Evolutionary conservation across 2,888 invertebrate genomes (phyloP), one percentile per base, ranked within the genome.

Genomic region (Lathronympha strigana): DNA sequence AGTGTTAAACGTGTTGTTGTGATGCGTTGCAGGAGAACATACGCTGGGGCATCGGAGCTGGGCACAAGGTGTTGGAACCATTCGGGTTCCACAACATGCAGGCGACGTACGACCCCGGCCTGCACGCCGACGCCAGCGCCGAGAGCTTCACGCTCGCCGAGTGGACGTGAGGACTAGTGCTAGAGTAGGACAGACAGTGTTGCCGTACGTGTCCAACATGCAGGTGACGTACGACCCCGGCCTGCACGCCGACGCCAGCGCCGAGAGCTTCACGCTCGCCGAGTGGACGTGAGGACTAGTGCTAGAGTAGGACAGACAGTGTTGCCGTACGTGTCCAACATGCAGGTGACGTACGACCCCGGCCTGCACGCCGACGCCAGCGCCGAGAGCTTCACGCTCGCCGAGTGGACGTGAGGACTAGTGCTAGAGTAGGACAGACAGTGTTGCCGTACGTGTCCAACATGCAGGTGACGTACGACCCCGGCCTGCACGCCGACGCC

Each of bases 381-480:
- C 1, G 95, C 95, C 0, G 95, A 95, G 85, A 95, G 94, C 1
- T 93, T 94, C 1, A 81, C 87, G 19, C 88, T 95, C 0, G 93
- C 93, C 0, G 81, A 93, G 1, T 95, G 93, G 93, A 86, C 87
- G 76, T 95, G 87, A 4, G 28, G 1, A 28, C 5, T 4, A n/a
- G 43, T 8, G 9, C 2, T 21, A 11, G 4, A 1, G 6, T 19
- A 19, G 90, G 85, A 1, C 88, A 89, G 8, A 8, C 5, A 5
- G 6, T 28, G 28, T 28, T 5, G 5, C 28, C 28, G 28, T 28
- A 28, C 28, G 28, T 5, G 28, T 5, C 5, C 28, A 28, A 1
- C 28, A 28, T 28, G 28, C 28, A 43, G 90, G 89, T 15, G 86
- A 87, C 51, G 15, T 93, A 95, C 54, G 95, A 95, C 78, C 84